Evolutionary conservation across 2,797 vertebrate species (phyloP), one percentile per base, ranked within the genome.

Genomic region (Oreochromis mossambicus): DNA sequence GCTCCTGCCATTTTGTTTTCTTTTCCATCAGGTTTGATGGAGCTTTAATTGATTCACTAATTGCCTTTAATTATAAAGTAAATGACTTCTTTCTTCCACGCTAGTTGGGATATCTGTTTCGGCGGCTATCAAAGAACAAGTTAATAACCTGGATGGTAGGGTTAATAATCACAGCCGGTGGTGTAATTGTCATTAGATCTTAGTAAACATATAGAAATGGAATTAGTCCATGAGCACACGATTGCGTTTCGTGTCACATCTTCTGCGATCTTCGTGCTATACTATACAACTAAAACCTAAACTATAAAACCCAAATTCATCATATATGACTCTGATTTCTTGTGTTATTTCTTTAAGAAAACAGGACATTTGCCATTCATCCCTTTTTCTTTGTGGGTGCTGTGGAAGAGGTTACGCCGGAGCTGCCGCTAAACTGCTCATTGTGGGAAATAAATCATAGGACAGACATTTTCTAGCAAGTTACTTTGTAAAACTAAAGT

Each of bases 51-150:
- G 93, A 95, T 95, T 92, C 52, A 51, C 91, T 96, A 96, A 96
- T 95, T 96, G 89, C 85, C 87, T 95, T 96, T 95, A 95, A 96
- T 96, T 94, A 92, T 91, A 91, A 92, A 94, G 90, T 90, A 94
- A 95, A 93, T 92, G 41, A 88, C 91, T 93, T 89, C 84, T 93
- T 88, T 94, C 70, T 68, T 41, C 78, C 78, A 26, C 51, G 82
- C 75, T 79, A 82, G 89, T 88, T 89, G 85, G 88, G 92, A 94
- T 90, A 93, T 94, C 87, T 87, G 86, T 92, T 93, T 88, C 70
- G 75, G 81, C 77, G 77, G 87, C 86, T 90, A 94, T 94, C 94
- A 93, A 80, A 93, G 91, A 81, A 92, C 81, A 86, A 92, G 89
- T 91, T 95, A 94, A 94, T 92, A 92, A 90, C 90, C 82, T 78